Percentiles rank a stretch among this genome's conserved stretches.
Evolutionary conservation across 2,797 vertebrate species (phyloP).

Genomic region (Sardinella longiceps): DNA sequence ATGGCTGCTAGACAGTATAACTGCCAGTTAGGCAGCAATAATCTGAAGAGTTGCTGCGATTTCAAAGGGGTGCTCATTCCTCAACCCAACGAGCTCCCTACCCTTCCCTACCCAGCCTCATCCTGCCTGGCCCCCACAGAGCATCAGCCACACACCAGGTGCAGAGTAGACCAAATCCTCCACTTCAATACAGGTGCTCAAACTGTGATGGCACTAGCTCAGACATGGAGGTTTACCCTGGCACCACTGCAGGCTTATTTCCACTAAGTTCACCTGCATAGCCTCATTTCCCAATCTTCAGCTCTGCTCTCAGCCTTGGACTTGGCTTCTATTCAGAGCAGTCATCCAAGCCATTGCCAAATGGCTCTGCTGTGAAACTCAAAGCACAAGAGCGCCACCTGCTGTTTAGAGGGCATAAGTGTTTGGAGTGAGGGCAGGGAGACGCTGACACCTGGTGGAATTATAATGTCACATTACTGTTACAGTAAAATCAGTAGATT

Average conservation of each 20-base stretch:
- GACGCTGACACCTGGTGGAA: slow-evolving; percentile 11
- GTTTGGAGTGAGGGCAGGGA: not conserved
- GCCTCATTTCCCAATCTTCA: not conserved
- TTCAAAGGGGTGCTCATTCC: not conserved
- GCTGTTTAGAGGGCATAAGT: not conserved
- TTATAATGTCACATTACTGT: not conserved
- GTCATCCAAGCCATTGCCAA: not conserved
- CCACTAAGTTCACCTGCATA: slow-evolving; percentile 10
- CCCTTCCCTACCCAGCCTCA: no score
- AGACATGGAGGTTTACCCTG: not conserved
- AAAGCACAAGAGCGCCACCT: slow-evolving; percentile 16
- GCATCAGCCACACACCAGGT: not conserved
- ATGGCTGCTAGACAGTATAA: not conserved
- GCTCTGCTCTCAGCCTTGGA: not conserved
- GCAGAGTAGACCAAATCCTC: not conserved
- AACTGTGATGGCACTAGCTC: not conserved
- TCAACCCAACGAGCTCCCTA: not conserved
- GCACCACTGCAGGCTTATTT: not conserved
- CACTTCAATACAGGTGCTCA: not conserved
- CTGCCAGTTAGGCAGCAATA: not conserved
- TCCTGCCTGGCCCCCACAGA: not conserved
- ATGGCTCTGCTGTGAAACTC: not conserved
- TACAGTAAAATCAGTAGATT: not conserved
- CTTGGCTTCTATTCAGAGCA: not conserved
- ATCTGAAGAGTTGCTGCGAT: not conserved